Percentiles rank a stretch among this genome's conserved stretches.
phyloP scores from a whole-genome alignment of 2,888 invertebrate species.

The Pandemis corylana region DNA sequence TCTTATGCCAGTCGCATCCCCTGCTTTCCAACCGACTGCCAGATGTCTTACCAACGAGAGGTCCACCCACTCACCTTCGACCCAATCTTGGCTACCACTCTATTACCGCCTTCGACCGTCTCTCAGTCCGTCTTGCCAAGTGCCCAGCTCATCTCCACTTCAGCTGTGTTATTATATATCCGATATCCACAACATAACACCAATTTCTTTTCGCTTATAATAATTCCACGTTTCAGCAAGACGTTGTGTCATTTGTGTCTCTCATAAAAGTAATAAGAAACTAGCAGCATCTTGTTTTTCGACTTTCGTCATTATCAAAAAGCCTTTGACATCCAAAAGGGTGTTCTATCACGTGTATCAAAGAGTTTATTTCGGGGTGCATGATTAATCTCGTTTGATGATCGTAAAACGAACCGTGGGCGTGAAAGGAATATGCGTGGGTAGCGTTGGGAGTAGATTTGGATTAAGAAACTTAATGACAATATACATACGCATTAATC shows the following conservation, averaged over 20 bases:
- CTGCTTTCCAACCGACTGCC: too few species aligned
- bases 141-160: too few species aligned
- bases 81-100: too few species aligned
- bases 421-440: not conserved
- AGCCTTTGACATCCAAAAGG: conserved; percentile 12
- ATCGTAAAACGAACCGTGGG: conserved; percentile 14
- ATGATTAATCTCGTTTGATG: not conserved
- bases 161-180: too few species aligned
- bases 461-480: not conserved
- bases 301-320: conserved; percentile 13
- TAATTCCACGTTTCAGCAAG: not conserved
- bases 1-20: too few species aligned
- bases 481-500: not conserved
- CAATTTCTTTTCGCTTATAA: too few species aligned
- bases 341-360: conserved; percentile 17
- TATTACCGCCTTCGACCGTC: too few species aligned
- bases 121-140: too few species aligned
- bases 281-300: conserved; percentile 9
- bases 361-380: conserved; percentile 25
- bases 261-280: not conserved
- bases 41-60: too few species aligned
- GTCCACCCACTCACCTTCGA: too few species aligned
- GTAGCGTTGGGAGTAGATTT: not conserved
- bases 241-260: not conserved
- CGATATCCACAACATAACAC: too few species aligned